Percentiles rank a stretch among this genome's conserved stretches.
Evolutionary conservation across 2,888 invertebrate genomes (phyloP).

Genomic region (Melanostoma mellinum): DNA sequence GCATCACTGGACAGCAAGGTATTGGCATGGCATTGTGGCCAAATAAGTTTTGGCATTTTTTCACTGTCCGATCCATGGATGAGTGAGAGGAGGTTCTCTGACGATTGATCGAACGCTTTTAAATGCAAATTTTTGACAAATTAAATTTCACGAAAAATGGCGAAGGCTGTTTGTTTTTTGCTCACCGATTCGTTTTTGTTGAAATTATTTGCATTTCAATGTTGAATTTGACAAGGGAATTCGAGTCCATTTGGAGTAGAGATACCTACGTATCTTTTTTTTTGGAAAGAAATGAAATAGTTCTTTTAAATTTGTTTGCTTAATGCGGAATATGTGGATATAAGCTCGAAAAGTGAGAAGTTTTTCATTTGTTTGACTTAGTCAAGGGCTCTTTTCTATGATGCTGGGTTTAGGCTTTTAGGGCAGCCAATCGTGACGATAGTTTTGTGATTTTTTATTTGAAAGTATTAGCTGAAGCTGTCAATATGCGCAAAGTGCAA

Average conservation of each 20-base stretch:
- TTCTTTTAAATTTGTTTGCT: conserved; percentile 49
- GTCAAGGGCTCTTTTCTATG: not conserved
- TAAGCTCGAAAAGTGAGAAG: not conserved
- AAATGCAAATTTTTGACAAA: conserved; percentile 71
- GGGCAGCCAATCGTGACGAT: conserved; percentile 9
- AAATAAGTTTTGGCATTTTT: conserved; percentile 59
- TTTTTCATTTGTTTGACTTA: not conserved
- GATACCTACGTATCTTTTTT: not conserved
- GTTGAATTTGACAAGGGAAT: conserved; percentile 20
- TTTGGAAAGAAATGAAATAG: conserved; percentile 14
- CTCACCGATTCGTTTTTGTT: not conserved
- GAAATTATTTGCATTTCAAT: conserved; percentile 15
- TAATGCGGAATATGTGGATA: not conserved
- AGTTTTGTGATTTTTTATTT: too few species aligned
- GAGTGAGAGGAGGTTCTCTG: conserved; percentile 5
- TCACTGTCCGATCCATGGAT: conserved; percentile 1
- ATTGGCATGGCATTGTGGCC: conserved; percentile 56
- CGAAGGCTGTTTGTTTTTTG: not conserved
- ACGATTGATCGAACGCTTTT: conserved; percentile 64
- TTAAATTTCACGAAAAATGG: conserved; percentile 64
- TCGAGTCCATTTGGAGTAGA: conserved; percentile 23
- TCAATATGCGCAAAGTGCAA: too few species aligned
- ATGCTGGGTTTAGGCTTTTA: conserved; percentile 4
- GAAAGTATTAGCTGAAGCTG: too few species aligned
- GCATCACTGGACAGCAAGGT: conserved; percentile 55